Evolutionary conservation across 2,888 invertebrate genomes (phyloP).

Genomic region (Calameuta idolon): DNA sequence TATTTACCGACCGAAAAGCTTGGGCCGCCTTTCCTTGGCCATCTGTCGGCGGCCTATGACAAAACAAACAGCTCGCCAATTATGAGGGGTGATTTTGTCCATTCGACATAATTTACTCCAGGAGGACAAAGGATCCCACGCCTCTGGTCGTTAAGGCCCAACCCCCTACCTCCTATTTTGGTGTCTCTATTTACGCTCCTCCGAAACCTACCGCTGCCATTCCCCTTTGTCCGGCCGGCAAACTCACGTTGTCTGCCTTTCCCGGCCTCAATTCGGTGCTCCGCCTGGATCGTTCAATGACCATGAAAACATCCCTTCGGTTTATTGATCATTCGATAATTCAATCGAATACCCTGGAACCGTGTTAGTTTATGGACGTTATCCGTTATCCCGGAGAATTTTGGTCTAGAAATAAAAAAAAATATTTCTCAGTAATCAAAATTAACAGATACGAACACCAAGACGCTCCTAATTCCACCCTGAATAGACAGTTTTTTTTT

Average conservation of each 20-base stretch:
- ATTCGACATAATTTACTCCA: slow-evolving; percentile 53
- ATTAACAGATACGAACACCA: background rate
- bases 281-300: slow-evolving; percentile 2
- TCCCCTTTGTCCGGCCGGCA: slow-evolving; percentile 34
- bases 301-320: slow-evolving; percentile 4
- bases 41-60: slow-evolving; percentile 56
- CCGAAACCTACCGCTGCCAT: slow-evolving; percentile 20
- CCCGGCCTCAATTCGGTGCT: background rate
- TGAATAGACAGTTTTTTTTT: background rate
- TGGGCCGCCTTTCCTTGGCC: slow-evolving; percentile 24
- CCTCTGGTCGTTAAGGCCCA: slow-evolving; percentile 44
- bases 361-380: background rate
- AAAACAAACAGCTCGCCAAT: slow-evolving; percentile 64
- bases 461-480: background rate
- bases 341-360: background rate
- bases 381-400: background rate
- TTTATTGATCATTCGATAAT: background rate
- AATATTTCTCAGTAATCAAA: background rate
- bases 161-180: slow-evolving; percentile 37
- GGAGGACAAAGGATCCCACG: slow-evolving; percentile 51
- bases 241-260: slow-evolving; percentile 2
- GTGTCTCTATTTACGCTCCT: slow-evolving; percentile 48
- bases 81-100: slow-evolving; percentile 52
- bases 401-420: background rate
- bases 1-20: background rate